phyloP scores from a whole-genome alignment of 2,888 invertebrate species.

The Steinernema scapterisci region DNA sequence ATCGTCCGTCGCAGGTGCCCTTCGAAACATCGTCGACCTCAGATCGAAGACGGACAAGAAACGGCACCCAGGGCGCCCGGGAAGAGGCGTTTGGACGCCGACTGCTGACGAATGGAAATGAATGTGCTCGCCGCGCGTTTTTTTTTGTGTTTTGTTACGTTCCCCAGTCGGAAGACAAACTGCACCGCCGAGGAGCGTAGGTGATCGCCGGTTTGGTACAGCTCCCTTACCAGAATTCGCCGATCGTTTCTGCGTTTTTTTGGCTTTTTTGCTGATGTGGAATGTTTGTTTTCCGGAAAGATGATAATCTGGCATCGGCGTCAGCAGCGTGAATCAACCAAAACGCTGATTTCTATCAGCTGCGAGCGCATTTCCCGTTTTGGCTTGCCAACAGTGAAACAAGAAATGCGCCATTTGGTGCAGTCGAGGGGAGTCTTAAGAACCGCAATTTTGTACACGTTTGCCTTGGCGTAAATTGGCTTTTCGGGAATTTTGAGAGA shows the following conservation, averaged over 20 bases:
- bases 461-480: too few species aligned
- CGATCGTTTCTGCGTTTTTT: not conserved
- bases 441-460: too few species aligned
- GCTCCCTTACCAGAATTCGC: too few species aligned
- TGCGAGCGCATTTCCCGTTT: not conserved
- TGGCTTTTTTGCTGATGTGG: too few species aligned
- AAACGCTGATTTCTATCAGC: constrained; percentile 7
- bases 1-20: too few species aligned
- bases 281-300: not conserved
- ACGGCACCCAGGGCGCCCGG: not conserved
- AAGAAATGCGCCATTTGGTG: not conserved
- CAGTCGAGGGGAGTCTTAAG: too few species aligned
- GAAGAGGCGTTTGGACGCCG: not conserved
- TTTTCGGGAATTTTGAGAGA: not conserved
- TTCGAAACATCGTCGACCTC: not conserved
- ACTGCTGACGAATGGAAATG: constrained; percentile 6
- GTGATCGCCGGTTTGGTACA: too few species aligned
- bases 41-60: not conserved
- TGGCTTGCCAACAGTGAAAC: not conserved
- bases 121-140: not conserved
- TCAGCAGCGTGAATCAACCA: not conserved
- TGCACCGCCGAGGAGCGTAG: too few species aligned
- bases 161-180: not conserved
- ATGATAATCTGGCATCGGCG: not conserved
- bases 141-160: not conserved